Conservation (phyloP, 2,797 vertebrate species). For the Meda fulgida region DNA sequence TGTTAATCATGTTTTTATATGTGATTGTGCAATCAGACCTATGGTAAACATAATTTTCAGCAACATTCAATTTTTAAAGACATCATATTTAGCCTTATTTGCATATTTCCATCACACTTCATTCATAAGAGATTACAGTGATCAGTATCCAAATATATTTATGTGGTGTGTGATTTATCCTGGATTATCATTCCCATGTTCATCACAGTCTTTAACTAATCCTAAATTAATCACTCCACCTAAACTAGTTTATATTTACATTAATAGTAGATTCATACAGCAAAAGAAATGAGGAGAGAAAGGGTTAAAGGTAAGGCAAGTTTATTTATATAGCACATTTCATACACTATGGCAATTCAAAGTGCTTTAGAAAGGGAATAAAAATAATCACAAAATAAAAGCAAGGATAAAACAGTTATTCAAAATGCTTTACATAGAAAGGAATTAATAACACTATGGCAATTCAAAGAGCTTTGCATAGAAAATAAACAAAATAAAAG, state of each 20-base stretch:
- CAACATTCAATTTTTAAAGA: conserved; percentile 21
- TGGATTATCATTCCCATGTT: conserved; percentile 1
- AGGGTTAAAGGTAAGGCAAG: conserved; percentile 4
- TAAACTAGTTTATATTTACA: not conserved
- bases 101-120: conserved; percentile 11
- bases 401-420: no score
- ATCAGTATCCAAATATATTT: not conserved
- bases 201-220: not conserved
- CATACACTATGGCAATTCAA: no score
- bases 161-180: not conserved
- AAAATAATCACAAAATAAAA: no score
- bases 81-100: conserved; percentile 10
- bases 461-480: no score
- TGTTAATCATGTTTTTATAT: not conserved
- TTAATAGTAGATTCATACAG: not conserved
- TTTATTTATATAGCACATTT: no score
- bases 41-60: not conserved
- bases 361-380: no score
- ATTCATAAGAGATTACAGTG: conserved; percentile 19
- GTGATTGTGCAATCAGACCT: not conserved
- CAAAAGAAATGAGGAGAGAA: conserved; percentile 24
- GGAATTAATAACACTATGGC: no score
- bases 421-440: no score
- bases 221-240: not conserved
- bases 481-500: no score